Conservation (phyloP, 1,140 invertebrate species). For the Bombus huntii region DNA sequence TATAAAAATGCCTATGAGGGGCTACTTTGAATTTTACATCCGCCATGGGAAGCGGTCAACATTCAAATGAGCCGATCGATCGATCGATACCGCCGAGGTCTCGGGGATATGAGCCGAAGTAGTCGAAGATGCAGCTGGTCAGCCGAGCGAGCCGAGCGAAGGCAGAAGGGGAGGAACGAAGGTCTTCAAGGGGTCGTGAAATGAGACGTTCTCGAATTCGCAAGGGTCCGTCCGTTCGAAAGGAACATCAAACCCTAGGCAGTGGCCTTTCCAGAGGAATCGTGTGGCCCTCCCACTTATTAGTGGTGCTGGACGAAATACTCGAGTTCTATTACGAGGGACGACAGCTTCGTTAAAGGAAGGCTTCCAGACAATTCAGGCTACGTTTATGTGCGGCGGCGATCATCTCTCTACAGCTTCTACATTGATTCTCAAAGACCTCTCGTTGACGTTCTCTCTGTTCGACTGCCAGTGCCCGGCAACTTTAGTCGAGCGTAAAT, state of each 20-base stretch:
- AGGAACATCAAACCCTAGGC: slow-evolving; percentile 49
- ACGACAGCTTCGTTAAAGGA: slow-evolving; percentile 60
- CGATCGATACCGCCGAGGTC: slow-evolving; percentile 67
- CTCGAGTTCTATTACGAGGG: slow-evolving; percentile 56
- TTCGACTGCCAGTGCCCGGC: slow-evolving; percentile 24
- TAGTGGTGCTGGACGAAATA: slow-evolving; percentile 60
- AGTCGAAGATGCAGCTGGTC: slow-evolving; percentile 56
- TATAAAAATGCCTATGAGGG: slow-evolving; percentile 75
- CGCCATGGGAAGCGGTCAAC: slow-evolving; percentile 71
- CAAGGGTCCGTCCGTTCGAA: slow-evolving; percentile 44
- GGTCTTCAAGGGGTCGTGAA: slow-evolving; percentile 59
- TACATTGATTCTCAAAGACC: slow-evolving; percentile 50
- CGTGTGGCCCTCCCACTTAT: slow-evolving; percentile 57
- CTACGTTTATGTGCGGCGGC: slow-evolving; percentile 42
- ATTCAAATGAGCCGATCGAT: slow-evolving; percentile 78
- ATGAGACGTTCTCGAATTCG: slow-evolving; percentile 70
- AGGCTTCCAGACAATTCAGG: slow-evolving; percentile 36
- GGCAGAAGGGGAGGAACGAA: slow-evolving; percentile 25
- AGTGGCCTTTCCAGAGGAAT: slow-evolving; percentile 49
- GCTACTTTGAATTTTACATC: slow-evolving; percentile 40
- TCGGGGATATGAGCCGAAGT: slow-evolving; percentile 52
- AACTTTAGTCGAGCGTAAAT: slow-evolving; percentile 54
- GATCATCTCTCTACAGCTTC: slow-evolving; percentile 42
- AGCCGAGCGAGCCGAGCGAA: slow-evolving; percentile 23
- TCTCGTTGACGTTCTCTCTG: slow-evolving; percentile 32